Evolutionary conservation across 2,888 invertebrate genomes (phyloP), one percentile per base, ranked within the genome.

Genomic region (Acleris sparsana): DNA sequence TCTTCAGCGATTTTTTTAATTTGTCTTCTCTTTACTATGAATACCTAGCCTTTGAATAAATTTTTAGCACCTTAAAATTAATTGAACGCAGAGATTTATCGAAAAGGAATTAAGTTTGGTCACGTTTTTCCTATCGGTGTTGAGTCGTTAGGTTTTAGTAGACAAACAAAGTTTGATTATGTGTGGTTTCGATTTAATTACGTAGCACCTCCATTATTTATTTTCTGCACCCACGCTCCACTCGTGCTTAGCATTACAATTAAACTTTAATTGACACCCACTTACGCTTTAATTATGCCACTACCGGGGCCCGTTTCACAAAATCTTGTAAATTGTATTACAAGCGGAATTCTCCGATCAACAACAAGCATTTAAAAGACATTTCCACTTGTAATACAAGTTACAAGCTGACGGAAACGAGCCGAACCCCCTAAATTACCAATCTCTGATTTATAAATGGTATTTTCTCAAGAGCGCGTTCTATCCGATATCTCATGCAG

Each of bases 221-320:
- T 49, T 33, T 43, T 20, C 29, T 2, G 17, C 62, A 11, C 60
- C 65, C 65, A 65, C 65, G 29, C 20, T 9, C 2, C 25, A 16
- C 52, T 65, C 55, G 52, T 60, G 64, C 20, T n/a, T 39, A 11
- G 53, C 13, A 7, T 55, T 16, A 13, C 16, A 16, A 43, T 55
- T 53, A 9, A 18, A 7, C 17, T 20, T 39, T 52, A 53, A 39
- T 25, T 25, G 13, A 5, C n/a, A 44, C 0, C 44, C n/a, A n/a
- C 5, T 13, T n/a, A 44, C 44, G n/a, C 16, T 16, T 6, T 25
- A 25, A 33, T 11, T 33, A 33, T 11, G 11, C 33, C 11, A 33
- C 2, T 11, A 33, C 25, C 25, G 25, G 25, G 25, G 6, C 6
- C 25, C 7, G 25, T 25, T 25, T 25, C 6, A 25, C 25, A 6